A percentile compares a stretch with the other conserved stretches of the same genome.
These are phyloP conservation scores for Macropus fuliginosus DNA, from an alignment of 2,797 vertebrate species.

Conservation along the genomic window DNA sequence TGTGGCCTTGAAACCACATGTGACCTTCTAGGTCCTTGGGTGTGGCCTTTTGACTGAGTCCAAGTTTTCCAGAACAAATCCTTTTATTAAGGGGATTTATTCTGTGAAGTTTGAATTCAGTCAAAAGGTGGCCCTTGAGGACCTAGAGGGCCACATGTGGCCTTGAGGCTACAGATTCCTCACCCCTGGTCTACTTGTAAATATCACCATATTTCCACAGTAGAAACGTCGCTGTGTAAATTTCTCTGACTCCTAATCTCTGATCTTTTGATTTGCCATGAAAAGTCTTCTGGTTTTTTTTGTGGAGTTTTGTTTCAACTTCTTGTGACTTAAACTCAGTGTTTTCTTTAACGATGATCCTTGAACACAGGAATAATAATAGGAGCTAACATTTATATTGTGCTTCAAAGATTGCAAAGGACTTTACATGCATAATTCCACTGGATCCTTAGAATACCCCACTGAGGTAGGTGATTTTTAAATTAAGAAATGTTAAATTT, in stretches of 20 bases:
- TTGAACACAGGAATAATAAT: neutral
- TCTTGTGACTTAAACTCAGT: neutral
- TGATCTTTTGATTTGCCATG: neutral
- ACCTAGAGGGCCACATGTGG: no score
- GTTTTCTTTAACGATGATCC: neutral
- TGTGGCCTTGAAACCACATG: no score
- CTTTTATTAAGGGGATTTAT: no score
- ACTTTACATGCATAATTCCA: neutral
- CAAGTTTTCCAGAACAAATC: no score
- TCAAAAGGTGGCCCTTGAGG: no score
- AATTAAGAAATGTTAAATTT: slow-evolving; percentile 22
- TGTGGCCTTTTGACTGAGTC: no score
- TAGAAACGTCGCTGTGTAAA: neutral
- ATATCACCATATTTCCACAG: neutral
- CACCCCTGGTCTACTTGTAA: neutral
- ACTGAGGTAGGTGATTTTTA: neutral
- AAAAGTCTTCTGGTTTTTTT: neutral
- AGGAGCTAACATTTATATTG: neutral
- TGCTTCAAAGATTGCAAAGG: neutral
- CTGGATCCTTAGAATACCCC: neutral
- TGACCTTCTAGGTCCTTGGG: no score
- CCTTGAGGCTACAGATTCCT: no score
- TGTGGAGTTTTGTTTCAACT: neutral
- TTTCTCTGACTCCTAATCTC: neutral
- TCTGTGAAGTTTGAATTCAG: no score